Evolutionary conservation across 1,140 invertebrate genomes (phyloP).

Genomic region (Drosophila teissieri): DNA sequence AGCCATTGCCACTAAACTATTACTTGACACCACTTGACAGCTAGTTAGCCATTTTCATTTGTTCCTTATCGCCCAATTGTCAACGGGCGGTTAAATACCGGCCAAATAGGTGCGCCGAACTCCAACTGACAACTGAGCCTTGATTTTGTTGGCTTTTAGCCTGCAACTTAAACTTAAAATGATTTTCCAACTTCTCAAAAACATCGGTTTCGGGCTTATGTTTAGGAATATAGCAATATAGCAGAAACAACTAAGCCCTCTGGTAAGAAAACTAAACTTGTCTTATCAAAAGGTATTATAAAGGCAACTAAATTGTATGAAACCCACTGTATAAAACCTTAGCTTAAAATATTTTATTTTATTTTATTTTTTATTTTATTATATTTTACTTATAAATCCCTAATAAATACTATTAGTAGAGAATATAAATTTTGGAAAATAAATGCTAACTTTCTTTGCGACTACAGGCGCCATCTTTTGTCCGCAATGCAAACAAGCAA

Average conservation of each 20-base stretch:
- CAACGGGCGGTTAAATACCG: conserved; percentile 41
- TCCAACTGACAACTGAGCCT: neutral
- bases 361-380: too few relatives aligned
- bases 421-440: too few relatives aligned
- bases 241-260: neutral
- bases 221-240: too few relatives aligned
- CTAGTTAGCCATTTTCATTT: conserved; percentile 29
- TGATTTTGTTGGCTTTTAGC: neutral
- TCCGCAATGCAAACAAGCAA: too few relatives aligned
- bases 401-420: too few relatives aligned
- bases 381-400: too few relatives aligned
- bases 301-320: too few relatives aligned
- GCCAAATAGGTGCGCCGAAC: conserved; percentile 30
- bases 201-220: too few relatives aligned
- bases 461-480: conserved; percentile 40
- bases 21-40: conserved; percentile 39
- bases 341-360: too few relatives aligned
- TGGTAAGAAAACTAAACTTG: neutral
- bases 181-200: neutral
- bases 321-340: too few relatives aligned
- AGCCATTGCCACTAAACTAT: conserved; percentile 8
- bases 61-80: conserved; percentile 23
- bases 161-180: neutral
- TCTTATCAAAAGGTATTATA: neutral
- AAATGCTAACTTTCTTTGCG: too few relatives aligned